A percentile compares a stretch with the other conserved stretches of the same genome.
Conservation (phyloP, 2,888 invertebrate genomes). For the Epinotia bilunana region DNA sequence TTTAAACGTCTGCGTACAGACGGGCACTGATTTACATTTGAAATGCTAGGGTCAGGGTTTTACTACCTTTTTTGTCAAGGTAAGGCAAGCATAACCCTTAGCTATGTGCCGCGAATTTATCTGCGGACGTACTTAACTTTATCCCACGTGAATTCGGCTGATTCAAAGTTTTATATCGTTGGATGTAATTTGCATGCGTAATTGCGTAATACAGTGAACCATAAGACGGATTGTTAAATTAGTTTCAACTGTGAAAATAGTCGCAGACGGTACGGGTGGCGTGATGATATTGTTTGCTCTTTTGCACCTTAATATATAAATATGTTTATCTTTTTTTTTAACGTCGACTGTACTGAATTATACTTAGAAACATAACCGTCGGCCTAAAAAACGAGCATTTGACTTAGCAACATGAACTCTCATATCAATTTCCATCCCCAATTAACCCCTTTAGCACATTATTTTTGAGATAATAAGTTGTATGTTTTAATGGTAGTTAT, state of each 20-base stretch:
- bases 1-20: constrained; percentile 63
- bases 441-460: no score
- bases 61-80: constrained; percentile 65
- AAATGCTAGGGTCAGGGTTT: constrained; percentile 68
- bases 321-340: no score
- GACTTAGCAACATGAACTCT: no score
- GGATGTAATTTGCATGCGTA: neutral
- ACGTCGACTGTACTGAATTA: no score
- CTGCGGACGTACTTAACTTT: constrained; percentile 51
- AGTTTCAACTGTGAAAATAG: neutral
- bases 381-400: no score
- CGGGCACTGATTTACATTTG: constrained; percentile 69
- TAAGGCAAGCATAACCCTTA: constrained; percentile 54
- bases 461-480: no score
- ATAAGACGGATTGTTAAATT: neutral
- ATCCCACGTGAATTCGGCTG: constrained; percentile 41
- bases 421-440: no score
- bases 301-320: no score
- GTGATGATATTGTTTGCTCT: no score
- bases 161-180: constrained; percentile 28
- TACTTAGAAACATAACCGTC: no score
- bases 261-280: neutral
- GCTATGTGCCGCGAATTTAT: constrained; percentile 46
- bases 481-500: no score
- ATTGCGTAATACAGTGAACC: neutral